Percentiles rank a stretch among this genome's conserved stretches.
phyloP scores from a whole-genome alignment of 2,888 invertebrate species.

The Cosmorhoe ocellata region DNA sequence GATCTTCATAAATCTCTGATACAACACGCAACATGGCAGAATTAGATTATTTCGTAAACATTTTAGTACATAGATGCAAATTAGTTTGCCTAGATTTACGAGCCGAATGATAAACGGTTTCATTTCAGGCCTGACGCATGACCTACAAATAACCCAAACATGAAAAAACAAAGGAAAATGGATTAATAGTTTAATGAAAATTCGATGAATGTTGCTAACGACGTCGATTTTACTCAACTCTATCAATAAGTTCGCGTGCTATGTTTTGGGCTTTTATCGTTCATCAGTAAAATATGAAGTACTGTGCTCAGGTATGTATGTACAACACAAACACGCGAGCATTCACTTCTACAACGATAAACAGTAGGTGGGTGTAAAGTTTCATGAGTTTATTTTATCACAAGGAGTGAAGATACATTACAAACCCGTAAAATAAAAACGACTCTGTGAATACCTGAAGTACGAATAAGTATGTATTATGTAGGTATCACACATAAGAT shows the following conservation, averaged over 20 bases:
- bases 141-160: conserved; percentile 12
- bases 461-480: conserved; percentile 1
- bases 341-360: conserved; percentile 17
- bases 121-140: conserved; percentile 17
- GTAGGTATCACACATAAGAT: conserved; percentile 16
- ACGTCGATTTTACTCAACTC: conserved; percentile 7
- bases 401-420: conserved; percentile 44
- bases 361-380: conserved; percentile 24
- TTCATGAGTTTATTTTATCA: conserved; percentile 38
- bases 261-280: conserved; percentile 12
- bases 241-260: conserved; percentile 17
- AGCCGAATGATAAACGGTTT: conserved; percentile 20
- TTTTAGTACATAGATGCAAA: conserved; percentile 21
- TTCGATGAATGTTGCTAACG: conserved; percentile 20
- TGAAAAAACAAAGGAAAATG: conserved; percentile 5
- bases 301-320: not conserved
- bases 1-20: not conserved
- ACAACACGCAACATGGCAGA: not conserved
- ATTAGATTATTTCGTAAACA: conserved; percentile 5
- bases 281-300: conserved; percentile 13
- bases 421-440: conserved; percentile 63
- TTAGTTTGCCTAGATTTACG: conserved; percentile 17
- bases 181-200: conserved; percentile 17
- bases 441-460: conserved; percentile 37
- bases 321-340: conserved; percentile 14